Conservation (phyloP, 2,113 vertebrate genomes). For the Martes martes region DNA sequence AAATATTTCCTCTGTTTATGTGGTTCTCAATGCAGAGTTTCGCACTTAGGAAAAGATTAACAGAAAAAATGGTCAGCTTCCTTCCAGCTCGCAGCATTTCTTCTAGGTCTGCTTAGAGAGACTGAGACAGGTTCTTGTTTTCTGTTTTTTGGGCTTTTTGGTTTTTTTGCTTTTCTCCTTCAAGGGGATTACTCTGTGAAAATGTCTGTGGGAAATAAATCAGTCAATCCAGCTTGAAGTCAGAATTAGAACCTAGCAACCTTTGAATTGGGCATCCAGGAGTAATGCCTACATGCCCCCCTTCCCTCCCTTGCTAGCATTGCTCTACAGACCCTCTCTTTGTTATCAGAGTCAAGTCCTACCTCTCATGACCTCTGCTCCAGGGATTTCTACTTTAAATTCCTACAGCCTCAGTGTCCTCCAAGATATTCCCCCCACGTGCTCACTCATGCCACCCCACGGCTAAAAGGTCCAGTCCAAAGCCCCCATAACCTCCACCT, state of each 20-base stretch:
- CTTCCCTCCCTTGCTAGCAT: neutral
- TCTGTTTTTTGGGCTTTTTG: neutral
- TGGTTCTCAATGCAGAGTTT: neutral
- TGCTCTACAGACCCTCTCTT: neutral
- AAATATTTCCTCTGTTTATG: neutral
- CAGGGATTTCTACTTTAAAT: neutral
- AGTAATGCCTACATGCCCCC: accelerated
- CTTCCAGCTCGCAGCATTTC: neutral
- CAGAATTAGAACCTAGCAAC: neutral
- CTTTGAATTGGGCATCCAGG: neutral
- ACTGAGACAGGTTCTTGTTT: neutral
- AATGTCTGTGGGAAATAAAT: neutral
- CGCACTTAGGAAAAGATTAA: neutral
- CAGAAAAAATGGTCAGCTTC: neutral
- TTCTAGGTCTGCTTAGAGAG: neutral
- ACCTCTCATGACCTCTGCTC: neutral
- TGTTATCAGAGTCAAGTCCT: neutral
- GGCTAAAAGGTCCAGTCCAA: neutral
- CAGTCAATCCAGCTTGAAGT: neutral
- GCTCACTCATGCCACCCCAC: neutral
- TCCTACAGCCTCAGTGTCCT: neutral
- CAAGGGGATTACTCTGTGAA: neutral
- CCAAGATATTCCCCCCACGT: neutral
- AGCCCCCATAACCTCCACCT: neutral
- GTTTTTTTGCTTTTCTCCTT: neutral